Evolutionary conservation across 2,113 vertebrate genomes (phyloP).

Genomic region (Xiphophorus maculatus): DNA sequence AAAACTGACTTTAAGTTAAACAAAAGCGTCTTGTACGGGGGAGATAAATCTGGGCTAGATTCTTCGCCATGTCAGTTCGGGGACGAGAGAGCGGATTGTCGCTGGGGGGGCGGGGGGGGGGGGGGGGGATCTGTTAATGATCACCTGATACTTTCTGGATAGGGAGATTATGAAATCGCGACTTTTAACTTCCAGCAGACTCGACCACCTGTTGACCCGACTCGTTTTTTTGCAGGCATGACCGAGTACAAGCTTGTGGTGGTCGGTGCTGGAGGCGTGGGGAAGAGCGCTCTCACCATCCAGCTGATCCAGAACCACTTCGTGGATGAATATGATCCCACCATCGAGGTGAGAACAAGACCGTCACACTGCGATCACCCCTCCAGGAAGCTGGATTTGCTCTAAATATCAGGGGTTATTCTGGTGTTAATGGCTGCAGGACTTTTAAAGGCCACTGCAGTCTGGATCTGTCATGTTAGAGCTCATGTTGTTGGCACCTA

Average conservation of each 20-base stretch:
- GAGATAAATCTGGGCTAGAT: constrained; percentile 63
- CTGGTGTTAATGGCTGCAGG: not conserved
- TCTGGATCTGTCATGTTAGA: not conserved
- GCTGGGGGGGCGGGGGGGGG: too few species aligned
- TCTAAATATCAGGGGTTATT: not conserved
- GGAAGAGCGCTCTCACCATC: constrained; percentile 88
- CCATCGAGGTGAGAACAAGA: constrained; percentile 76
- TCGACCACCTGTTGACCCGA: constrained; percentile 8
- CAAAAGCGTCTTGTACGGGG: not conserved
- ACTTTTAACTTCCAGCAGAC: not conserved
- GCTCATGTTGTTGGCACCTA: not conserved
- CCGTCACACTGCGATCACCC: not conserved
- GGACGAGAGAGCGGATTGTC: constrained; percentile 9
- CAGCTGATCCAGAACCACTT: constrained; percentile 89
- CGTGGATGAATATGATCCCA: constrained; percentile 84
- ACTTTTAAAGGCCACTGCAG: not conserved
- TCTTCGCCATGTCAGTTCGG: constrained; percentile 48
- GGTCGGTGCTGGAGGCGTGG: constrained; percentile 86
- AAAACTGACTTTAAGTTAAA: not conserved
- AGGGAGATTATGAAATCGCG: not conserved
- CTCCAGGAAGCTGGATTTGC: not conserved
- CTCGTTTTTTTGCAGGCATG: constrained; percentile 72
- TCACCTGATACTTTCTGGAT: not conserved
- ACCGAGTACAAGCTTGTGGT: constrained; percentile 89
- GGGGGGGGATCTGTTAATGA: not conserved